phyloP scores from a whole-genome alignment of 2,888 invertebrate genomes.

The Conchocele bisecta region DNA sequence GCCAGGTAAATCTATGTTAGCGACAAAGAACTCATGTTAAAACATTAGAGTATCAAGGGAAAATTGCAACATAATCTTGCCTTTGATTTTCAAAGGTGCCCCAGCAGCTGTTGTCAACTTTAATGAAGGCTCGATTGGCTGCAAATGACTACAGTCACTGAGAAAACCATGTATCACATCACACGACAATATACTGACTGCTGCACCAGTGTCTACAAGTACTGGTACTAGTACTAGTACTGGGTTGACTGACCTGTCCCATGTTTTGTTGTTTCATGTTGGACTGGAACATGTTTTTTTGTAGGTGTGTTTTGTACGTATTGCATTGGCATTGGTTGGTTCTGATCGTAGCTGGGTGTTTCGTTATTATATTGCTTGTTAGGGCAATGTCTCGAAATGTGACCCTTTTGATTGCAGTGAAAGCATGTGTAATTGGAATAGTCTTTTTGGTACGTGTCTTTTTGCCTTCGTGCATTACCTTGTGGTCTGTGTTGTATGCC shows the following conservation, averaged over 20 bases:
- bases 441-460: not conserved
- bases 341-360: not conserved
- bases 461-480: not conserved
- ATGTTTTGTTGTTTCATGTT: not conserved
- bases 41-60: not conserved
- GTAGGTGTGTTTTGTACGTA: not conserved
- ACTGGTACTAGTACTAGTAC: no score
- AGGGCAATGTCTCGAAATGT: not conserved
- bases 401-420: constrained; percentile 1
- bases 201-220: no score
- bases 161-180: no score
- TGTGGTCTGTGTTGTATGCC: not conserved
- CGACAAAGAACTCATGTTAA: constrained; percentile 5
- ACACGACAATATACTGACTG: no score
- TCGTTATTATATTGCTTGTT: not conserved
- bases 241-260: no score
- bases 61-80: not conserved
- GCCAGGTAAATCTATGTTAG: constrained; percentile 9
- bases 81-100: not conserved
- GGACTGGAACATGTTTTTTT: not conserved
- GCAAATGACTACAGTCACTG: no score
- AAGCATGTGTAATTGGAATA: not conserved
- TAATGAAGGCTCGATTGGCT: no score
- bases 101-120: not conserved
- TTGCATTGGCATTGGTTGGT: constrained; percentile 1